Evolutionary conservation across 2,888 invertebrate species (phyloP).

Genomic region (Catotricha subobsoleta): DNA sequence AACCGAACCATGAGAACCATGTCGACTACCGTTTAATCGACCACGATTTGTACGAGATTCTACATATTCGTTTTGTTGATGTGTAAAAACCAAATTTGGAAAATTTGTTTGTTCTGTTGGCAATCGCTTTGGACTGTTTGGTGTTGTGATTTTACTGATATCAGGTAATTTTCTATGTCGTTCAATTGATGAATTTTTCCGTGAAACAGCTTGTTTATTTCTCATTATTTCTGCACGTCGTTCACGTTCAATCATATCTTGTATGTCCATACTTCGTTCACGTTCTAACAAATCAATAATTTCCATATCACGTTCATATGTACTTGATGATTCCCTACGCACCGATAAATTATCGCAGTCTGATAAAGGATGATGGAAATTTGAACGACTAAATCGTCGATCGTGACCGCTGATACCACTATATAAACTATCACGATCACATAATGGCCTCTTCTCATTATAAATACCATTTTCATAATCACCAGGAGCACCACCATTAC

Average conservation of each 20-base stretch:
- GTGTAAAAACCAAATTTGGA: constrained; percentile 6
- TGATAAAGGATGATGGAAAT: neutral
- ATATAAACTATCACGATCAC: constrained; percentile 4
- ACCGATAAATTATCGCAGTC: constrained; percentile 13
- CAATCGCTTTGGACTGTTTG: constrained; percentile 13
- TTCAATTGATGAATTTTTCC: constrained; percentile 2
- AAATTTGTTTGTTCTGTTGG: neutral
- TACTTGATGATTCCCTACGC: constrained; percentile 21
- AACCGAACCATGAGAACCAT: constrained; percentile 18
- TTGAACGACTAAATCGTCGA: neutral
- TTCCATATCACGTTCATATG: constrained; percentile 27
- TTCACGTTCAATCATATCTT: constrained; percentile 26
- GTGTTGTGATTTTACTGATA: constrained; percentile 11
- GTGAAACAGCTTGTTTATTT: neutral
- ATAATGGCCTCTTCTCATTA: neutral
- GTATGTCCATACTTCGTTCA: constrained; percentile 28
- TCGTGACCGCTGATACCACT: neutral
- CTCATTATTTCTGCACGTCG: neutral
- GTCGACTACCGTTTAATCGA: constrained; percentile 19
- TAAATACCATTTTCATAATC: neutral
- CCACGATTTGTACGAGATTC: constrained; percentile 9
- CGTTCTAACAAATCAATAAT: constrained; percentile 28
- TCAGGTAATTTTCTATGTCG: constrained; percentile 22
- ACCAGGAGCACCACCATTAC: constrained; percentile 17
- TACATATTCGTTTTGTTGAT: constrained; percentile 1